These are phyloP conservation scores for Chirona hameri DNA, from an alignment of 2,888 invertebrate genomes.

Conservation along the genomic window DNA sequence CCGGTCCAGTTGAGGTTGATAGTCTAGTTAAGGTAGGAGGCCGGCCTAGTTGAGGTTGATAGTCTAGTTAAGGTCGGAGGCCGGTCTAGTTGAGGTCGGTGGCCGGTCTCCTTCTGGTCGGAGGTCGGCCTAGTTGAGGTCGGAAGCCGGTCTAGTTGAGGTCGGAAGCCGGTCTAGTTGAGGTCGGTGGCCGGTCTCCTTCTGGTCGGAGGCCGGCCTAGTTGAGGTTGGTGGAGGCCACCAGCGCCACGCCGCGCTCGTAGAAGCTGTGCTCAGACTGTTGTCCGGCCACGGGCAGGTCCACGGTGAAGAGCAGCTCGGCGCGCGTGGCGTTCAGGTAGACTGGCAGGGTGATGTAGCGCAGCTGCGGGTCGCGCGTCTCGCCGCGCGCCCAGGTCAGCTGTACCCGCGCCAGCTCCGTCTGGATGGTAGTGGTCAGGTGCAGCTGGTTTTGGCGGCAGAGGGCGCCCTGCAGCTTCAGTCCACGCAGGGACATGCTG, in stretches of 20 bases:
- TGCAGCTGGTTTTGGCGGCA: conserved; percentile 85
- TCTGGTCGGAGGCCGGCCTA: conserved; percentile 46
- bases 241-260: conserved; percentile 94
- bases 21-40: too few species aligned
- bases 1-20: too few species aligned
- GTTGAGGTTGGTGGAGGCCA: conserved; percentile 87
- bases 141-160: too few species aligned
- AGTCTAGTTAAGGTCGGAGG: too few species aligned
- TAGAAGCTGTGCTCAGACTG: conserved; percentile 95
- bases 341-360: conserved; percentile 80
- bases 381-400: conserved; percentile 76
- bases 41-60: too few species aligned
- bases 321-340: conserved; percentile 95
- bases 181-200: too few species aligned
- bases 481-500: conserved; percentile 53
- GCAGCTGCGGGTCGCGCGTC: conserved; percentile 53
- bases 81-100: too few species aligned
- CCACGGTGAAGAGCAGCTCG: conserved; percentile 91
- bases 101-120: too few species aligned
- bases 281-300: conserved; percentile 83
- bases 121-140: too few species aligned
- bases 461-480: conserved; percentile 94
- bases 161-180: too few species aligned
- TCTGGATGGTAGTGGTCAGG: conserved; percentile 90
- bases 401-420: conserved; percentile 82